Evolutionary conservation across 1,140 invertebrate genomes (phyloP).

Genomic region (Thalassaphorura encarpata): DNA sequence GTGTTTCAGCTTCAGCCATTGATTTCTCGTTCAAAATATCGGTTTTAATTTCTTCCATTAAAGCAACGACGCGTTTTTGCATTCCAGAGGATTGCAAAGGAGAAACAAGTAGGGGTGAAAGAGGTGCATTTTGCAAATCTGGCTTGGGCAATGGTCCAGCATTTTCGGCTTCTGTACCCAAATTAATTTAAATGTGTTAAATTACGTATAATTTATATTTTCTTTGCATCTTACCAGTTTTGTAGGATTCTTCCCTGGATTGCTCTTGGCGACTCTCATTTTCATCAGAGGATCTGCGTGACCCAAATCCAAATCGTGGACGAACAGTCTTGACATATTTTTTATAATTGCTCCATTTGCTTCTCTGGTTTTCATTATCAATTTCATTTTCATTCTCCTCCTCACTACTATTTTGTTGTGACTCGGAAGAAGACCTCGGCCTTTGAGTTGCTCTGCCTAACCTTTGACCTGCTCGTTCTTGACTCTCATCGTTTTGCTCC

Average conservation of each 20-base stretch:
- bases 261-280: not conserved
- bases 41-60: slow-evolving; percentile 18
- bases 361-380: no score
- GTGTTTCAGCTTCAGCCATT: slow-evolving; percentile 23
- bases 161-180: not conserved
- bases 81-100: slow-evolving; percentile 11
- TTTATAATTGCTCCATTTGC: not conserved
- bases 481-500: not conserved
- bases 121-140: slow-evolving; percentile 18
- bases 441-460: no score
- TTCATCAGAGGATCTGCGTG: not conserved
- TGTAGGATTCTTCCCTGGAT: not conserved
- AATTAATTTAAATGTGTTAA: not conserved
- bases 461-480: not conserved
- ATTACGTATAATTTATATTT: not conserved
- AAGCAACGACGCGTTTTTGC: slow-evolving; percentile 2
- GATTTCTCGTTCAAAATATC: slow-evolving; percentile 11
- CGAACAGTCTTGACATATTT: not conserved
- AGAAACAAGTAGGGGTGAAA: slow-evolving; percentile 18
- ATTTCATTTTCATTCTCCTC: not conserved
- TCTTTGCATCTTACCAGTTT: not conserved
- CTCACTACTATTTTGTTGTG: not conserved
- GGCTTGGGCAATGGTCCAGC: not conserved
- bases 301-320: not conserved
- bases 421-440: not conserved